Base-by-base conservation (phyloP, 1,140 invertebrate genomes). In the Eriocheir sinensis region DNA sequence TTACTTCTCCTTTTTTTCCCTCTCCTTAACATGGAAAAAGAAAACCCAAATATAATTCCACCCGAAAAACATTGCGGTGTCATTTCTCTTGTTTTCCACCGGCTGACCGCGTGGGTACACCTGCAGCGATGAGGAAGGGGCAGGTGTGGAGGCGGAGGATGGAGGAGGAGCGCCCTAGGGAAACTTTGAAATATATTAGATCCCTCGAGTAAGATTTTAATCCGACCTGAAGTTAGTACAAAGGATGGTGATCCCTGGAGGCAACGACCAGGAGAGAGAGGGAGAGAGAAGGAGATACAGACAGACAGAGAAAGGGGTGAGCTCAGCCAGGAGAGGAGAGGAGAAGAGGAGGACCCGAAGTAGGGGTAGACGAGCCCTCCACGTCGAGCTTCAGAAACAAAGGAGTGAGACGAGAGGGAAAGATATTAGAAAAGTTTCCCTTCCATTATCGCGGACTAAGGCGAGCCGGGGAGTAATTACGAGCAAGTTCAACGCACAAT, bases 141-240 rank as follows among this genome's bases (percentile, higher is more conserved):
- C 60, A 72, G 60, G 27, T 72, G 60, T 72, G n/a, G 60, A 53
- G 60, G 60, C 27, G 21, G 12, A 72, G 60, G 27, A 72, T 72
- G 60, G 27, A 72, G 60, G 27, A 72, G 60, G 60, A 72, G 21
- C 12, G 27, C 60, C n/a, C 60, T 21, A 72, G 60, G 60, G 60
- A 72, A 72, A 72, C 60, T 72, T 72, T 72, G 60, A 72, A 72
- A 72, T 72, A 60, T 60, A 72, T 27, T 72, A 72, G 60, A 72
- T 72, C 60, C 21, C 60, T 72, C n/a, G 60, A n/a, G 60, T 72
- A 72, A 72, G 60, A 72, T 72, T 72, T 72, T 72, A 72, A 72
- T 72, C 60, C 60, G n/a, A n/a, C 60, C 21, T 72, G 60, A 72
- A 72, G 60, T 72, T 72, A n/a, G 60, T 72, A 72, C 60, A 72